A percentile compares a stretch with the other conserved stretches of the same genome.
These are phyloP conservation scores for Mirza zaza DNA, from an alignment of 2,113 vertebrate species.

Conservation along the genomic window DNA sequence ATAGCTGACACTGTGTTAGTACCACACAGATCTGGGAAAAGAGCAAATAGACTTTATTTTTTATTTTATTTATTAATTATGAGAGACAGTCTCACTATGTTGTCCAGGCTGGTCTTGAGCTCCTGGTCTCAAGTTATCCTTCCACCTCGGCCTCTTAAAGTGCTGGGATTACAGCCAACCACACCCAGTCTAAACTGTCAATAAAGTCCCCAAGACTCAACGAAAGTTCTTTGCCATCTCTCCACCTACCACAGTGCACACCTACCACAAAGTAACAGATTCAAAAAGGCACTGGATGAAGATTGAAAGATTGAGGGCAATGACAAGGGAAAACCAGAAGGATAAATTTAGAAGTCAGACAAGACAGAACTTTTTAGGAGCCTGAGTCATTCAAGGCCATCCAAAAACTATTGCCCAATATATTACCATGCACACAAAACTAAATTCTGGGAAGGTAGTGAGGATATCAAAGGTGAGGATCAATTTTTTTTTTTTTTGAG, in stretches of 20 bases:
- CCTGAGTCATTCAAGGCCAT: background rate
- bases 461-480: background rate
- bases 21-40: background rate
- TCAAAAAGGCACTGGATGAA: background rate
- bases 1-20: background rate
- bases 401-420: background rate
- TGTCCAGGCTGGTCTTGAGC: too few relatives aligned
- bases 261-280: background rate
- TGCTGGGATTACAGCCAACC: too few relatives aligned
- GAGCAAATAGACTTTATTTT: background rate
- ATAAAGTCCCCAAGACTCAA: background rate
- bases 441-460: background rate
- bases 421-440: background rate
- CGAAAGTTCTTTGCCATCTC: background rate
- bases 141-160: too few relatives aligned
- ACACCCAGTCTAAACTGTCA: background rate
- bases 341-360: background rate
- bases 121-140: too few relatives aligned
- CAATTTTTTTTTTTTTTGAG: too few relatives aligned
- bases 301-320: background rate
- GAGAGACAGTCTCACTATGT: too few relatives aligned
- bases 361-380: background rate
- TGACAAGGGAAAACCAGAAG: background rate
- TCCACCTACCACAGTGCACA: too few relatives aligned
- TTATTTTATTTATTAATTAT: too few relatives aligned